Evolutionary conservation across 2,888 invertebrate genomes (phyloP).

Genomic region (Nomada fucata): DNA sequence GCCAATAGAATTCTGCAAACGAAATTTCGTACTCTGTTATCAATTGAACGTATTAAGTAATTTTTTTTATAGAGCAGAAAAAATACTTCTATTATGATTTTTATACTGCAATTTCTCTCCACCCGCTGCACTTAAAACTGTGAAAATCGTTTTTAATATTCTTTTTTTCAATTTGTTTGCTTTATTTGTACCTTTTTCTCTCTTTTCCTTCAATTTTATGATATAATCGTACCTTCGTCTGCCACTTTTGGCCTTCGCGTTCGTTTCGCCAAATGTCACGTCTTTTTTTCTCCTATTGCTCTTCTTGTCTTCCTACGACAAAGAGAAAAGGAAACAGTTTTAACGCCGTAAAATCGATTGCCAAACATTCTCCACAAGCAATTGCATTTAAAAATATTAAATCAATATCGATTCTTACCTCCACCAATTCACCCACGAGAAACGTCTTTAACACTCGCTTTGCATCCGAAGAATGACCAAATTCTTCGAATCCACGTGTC

Average conservation of each 20-base stretch:
- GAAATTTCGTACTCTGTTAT: not conserved
- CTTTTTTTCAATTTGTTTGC: not conserved
- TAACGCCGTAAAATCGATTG: too few species aligned
- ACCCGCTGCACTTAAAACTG: not conserved
- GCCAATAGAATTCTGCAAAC: conserved; percentile 43
- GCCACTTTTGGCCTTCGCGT: not conserved
- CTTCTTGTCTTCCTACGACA: conserved; percentile 65
- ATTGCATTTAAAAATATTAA: not conserved
- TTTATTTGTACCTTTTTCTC: too few species aligned
- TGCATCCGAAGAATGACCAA: conserved; percentile 89
- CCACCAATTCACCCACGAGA: conserved; percentile 88
- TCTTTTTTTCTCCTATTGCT: conserved; percentile 58
- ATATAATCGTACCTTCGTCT: conserved; percentile 40
- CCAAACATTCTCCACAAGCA: not conserved
- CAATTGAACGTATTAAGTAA: not conserved
- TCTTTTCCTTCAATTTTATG: not conserved
- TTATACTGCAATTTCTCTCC: too few species aligned
- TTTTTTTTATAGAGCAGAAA: not conserved
- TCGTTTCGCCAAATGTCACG: not conserved
- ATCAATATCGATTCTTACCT: conserved; percentile 82
- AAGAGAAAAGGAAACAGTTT: conserved; percentile 5
- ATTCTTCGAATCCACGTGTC: conserved; percentile 88
- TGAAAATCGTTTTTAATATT: not conserved
- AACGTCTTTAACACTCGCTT: conserved; percentile 85
- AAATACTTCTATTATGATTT: too few species aligned